These are phyloP conservation scores for Brachystomella parvula DNA, from an alignment of 1,140 invertebrate genomes.

Conservation along the genomic window DNA sequence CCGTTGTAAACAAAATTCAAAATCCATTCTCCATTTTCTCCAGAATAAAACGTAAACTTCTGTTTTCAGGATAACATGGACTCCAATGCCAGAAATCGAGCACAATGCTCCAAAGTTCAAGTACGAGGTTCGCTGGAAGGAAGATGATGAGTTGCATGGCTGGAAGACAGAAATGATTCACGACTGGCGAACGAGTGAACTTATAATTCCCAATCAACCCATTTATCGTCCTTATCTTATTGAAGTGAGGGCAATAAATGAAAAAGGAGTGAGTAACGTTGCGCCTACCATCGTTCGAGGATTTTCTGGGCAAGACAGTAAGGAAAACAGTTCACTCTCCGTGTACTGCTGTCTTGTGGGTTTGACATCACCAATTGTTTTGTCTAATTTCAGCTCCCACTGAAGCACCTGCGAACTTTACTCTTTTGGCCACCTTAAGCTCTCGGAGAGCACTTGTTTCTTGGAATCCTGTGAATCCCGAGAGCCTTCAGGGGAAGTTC, in stretches of 20 bases:
- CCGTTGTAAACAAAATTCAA: too few relatives aligned
- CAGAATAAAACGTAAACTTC: too few relatives aligned
- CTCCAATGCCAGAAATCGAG: slow-evolving; percentile 89
- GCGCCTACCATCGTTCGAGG: slow-evolving; percentile 73
- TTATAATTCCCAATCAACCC: slow-evolving; percentile 69
- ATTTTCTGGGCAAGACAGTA: slow-evolving; percentile 88
- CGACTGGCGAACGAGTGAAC: slow-evolving; percentile 62
- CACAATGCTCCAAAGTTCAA: slow-evolving; percentile 90
- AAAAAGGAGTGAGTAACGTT: slow-evolving; percentile 75
- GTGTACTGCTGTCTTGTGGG: not conserved
- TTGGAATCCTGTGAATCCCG: slow-evolving; percentile 69
- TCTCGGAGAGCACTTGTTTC: slow-evolving; percentile 68
- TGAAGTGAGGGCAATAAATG: slow-evolving; percentile 86
- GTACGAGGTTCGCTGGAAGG: slow-evolving; percentile 81
- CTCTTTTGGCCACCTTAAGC: slow-evolving; percentile 60
- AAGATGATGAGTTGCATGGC: slow-evolving; percentile 55
- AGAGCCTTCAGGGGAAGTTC: slow-evolving; percentile 80
- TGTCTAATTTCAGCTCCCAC: slow-evolving; percentile 51
- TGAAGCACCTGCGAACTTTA: slow-evolving; percentile 76
- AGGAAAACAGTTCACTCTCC: slow-evolving; percentile 42
- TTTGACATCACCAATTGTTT: not conserved
- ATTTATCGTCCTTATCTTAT: slow-evolving; percentile 86
- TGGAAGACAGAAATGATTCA: slow-evolving; percentile 66
- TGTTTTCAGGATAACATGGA: slow-evolving; percentile 96
- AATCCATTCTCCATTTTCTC: too few relatives aligned